phyloP scores from a whole-genome alignment of 2,113 vertebrate species.

The Ceyx melanurus region DNA sequence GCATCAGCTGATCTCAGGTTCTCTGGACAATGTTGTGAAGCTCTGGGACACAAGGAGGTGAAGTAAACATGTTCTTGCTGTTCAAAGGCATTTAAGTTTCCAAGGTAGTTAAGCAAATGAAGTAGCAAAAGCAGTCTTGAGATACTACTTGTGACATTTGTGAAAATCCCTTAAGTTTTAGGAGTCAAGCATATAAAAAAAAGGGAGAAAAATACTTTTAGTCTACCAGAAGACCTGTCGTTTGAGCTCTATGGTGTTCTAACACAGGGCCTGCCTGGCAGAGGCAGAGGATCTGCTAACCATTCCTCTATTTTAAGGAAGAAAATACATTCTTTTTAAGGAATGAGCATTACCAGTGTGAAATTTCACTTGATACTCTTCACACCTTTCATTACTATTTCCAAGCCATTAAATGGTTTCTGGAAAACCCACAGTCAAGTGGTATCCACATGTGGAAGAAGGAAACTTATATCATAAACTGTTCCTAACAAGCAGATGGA shows the following conservation, averaged over 20 bases:
- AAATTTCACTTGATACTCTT: background rate
- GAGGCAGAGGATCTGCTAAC: background rate
- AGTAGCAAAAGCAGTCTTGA: background rate
- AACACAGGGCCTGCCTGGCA: background rate
- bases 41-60: conserved; percentile 98
- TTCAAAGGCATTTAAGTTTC: background rate
- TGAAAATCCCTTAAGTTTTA: background rate
- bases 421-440: background rate
- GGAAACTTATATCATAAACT: background rate
- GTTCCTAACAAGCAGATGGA: background rate
- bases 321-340: background rate
- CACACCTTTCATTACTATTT: background rate
- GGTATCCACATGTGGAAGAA: background rate
- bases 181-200: background rate
- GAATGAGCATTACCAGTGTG: background rate
- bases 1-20: conserved; percentile 93
- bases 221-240: background rate
- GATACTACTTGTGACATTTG: background rate
- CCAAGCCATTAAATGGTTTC: background rate
- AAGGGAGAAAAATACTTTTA: background rate
- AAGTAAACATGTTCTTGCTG: background rate
- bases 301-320: background rate
- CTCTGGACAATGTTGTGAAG: conserved; percentile 95
- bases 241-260: background rate
- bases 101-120: background rate